A percentile compares a stretch with the other conserved stretches of the same genome.
phyloP scores from a whole-genome alignment of 2,888 invertebrate species.

The Chymomyza fuscimana region DNA sequence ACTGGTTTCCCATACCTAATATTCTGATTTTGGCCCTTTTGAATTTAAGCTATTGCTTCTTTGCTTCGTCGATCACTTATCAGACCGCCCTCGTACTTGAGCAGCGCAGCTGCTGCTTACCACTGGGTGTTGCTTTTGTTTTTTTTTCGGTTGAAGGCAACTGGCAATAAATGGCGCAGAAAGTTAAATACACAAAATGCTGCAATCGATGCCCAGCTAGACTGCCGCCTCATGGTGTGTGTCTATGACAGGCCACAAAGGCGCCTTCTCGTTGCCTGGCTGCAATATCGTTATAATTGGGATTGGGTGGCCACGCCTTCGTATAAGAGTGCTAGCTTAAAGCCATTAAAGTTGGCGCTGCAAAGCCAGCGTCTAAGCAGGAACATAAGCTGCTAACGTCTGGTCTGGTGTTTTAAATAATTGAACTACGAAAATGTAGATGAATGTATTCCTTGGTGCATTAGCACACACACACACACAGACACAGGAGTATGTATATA shows the following conservation, averaged over 20 bases:
- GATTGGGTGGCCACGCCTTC: neutral
- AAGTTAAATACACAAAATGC: constrained; percentile 49
- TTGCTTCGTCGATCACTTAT: no score
- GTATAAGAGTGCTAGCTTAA: neutral
- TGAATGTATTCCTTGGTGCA: constrained; percentile 56
- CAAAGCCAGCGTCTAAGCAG: neutral
- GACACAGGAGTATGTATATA: neutral
- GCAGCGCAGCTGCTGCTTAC: neutral
- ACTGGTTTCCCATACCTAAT: no score
- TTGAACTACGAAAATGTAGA: constrained; percentile 61
- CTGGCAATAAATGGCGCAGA: constrained; percentile 54
- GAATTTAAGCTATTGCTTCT: no score
- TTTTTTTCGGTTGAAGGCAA: constrained; percentile 3
- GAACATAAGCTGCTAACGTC: constrained; percentile 28
- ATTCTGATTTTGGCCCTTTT: no score
- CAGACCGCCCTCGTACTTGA: neutral
- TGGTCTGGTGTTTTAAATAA: constrained; percentile 58
- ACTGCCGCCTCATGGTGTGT: constrained; percentile 18
- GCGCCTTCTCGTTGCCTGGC: neutral
- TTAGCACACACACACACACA: constrained; percentile 17
- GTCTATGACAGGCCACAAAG: constrained; percentile 54
- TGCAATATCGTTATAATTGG: neutral
- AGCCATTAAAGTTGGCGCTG: neutral
- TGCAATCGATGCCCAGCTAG: constrained; percentile 48
- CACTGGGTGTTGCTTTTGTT: neutral